Base-by-base conservation (phyloP, 2,113 vertebrate genomes). In the Alaudala cheleensis region DNA sequence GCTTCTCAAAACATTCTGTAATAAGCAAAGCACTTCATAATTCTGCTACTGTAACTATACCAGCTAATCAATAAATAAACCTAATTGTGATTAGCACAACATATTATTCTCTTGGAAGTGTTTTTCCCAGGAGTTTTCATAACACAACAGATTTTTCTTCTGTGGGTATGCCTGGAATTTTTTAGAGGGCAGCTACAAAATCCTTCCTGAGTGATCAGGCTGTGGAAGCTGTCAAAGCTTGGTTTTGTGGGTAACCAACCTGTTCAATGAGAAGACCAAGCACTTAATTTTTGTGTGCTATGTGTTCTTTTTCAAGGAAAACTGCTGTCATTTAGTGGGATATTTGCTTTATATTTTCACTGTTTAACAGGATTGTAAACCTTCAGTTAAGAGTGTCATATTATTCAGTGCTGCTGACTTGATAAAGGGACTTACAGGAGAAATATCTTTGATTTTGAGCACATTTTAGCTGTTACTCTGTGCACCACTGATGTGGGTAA, bases 201-300 rank as follows among this genome's bases (percentile, higher is more conserved):
- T 54, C 78, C 57, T 94, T 96, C 74, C 79, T 96, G 90, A 66
- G 71, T 84, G 92, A 65, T 88, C 42, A 89, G 76, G 51, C 60
- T 54, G 53, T 69, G 82, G 67, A 92, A 97, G 72, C 92, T 96
- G 87, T 81, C 40, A 61, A 90, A 96, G 57, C 64, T 95, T 97
- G 92, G 86, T 90, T 96, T 97, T 94, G 93, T 96, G 94, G 89
- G 71, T 96, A 92, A 93, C 86, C 81, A 88, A 82, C 92, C 83
- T 95, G 78, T 96, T 94, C 80, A 96, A 90, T n/a, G 76, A 86
- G 89, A 29, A 85, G 86, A 88, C 74, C 26, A 82, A 86, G 28
- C 18, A 37, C 78, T 96, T 81, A 60, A 44, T 81, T 95, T 97
- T 89, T 97, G 44, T 78, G 62, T 93, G 81, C 79, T 91, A 8